phyloP scores from a whole-genome alignment of 2,113 vertebrate species.

The Ptychochromis oligacanthus region DNA sequence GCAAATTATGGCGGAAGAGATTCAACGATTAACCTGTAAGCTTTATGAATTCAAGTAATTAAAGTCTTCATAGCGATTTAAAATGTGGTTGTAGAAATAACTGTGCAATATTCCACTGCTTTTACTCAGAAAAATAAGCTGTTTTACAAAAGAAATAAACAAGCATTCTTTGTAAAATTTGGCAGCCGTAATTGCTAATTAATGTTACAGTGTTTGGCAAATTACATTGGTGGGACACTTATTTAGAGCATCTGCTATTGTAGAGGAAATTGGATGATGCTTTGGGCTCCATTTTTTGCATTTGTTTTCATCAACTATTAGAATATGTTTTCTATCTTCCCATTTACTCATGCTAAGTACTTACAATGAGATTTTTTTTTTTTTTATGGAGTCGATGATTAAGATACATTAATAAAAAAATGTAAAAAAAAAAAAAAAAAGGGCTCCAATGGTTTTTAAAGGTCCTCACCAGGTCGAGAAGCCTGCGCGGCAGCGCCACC shows the following conservation, averaged over 20 bases:
- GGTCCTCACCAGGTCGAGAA: too few species aligned
- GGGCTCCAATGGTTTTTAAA: not conserved
- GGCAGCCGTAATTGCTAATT: not conserved
- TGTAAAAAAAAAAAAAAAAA: not conserved
- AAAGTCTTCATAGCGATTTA: too few species aligned
- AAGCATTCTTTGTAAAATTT: not conserved
- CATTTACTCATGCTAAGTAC: not conserved
- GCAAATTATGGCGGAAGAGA: not conserved
- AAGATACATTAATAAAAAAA: not conserved
- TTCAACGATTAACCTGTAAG: not conserved
- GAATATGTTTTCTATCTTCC: not conserved
- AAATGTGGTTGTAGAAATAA: not conserved
- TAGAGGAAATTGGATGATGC: not conserved
- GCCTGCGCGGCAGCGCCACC: too few species aligned
- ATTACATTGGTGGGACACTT: not conserved
- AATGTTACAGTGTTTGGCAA: not conserved
- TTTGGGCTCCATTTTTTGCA: not conserved
- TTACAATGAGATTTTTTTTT: not conserved
- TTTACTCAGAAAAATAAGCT: not conserved
- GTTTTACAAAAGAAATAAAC: not conserved
- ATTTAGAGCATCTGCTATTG: not conserved
- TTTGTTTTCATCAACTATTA: not conserved
- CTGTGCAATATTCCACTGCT: not conserved
- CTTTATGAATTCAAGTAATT: not conserved
- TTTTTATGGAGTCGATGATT: not conserved